phyloP scores from a whole-genome alignment of 2,113 vertebrate genomes.

The Aptenodytes forsteri region DNA sequence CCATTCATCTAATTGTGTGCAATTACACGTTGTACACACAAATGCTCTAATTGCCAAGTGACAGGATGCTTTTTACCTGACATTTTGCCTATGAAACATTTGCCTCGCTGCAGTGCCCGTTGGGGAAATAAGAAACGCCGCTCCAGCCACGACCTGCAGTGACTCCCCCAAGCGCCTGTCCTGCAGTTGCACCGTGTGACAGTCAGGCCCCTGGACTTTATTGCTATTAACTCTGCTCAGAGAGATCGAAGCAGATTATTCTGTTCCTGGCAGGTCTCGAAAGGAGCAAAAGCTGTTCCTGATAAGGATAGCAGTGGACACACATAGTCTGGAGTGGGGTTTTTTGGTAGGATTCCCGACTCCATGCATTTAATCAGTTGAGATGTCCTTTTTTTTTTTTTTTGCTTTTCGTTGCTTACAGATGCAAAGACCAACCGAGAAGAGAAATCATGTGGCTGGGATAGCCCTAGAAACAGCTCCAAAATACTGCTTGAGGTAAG shows the following conservation, averaged over 20 bases:
- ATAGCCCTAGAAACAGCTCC: background rate
- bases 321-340: background rate
- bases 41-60: background rate
- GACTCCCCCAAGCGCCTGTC: background rate
- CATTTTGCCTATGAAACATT: rapidly evolving
- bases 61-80: background rate
- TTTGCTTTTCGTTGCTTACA: background rate
- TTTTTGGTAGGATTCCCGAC: background rate
- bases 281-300: background rate
- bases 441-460: background rate
- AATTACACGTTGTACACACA: rapidly evolving
- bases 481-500: background rate
- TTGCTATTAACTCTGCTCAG: background rate
- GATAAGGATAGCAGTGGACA: background rate
- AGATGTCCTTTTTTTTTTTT: background rate
- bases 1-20: background rate
- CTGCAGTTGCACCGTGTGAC: rapidly evolving
- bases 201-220: background rate
- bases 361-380: background rate
- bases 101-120: background rate
- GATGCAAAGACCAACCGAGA: background rate
- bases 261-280: background rate
- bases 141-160: background rate
- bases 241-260: background rate
- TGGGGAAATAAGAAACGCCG: background rate